Evolutionary conservation across 2,113 vertebrate species (phyloP), one percentile per base, ranked within the genome.

Genomic region (Marmota monax): DNA sequence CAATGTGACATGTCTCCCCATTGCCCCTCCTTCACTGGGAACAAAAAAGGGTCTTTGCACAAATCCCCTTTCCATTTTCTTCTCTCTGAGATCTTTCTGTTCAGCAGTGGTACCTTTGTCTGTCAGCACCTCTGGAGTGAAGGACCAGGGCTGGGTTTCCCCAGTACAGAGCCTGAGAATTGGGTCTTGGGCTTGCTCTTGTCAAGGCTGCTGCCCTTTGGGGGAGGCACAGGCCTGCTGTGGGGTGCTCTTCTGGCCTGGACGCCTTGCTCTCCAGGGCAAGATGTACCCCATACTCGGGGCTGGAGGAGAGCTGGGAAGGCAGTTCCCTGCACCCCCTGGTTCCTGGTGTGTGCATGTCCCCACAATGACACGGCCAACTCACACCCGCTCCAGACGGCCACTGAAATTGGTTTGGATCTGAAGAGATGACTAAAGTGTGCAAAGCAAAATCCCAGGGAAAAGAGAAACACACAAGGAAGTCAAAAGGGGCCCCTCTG

Each of bases 1-100:
- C 97, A 97, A 86, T 8, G 79, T 91, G 96, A 92, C 96, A 89
- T 10, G 95, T 95, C 97, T 94, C 89, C 90, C 95, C 84, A 63
- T 22, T 1, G 10, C 87, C 96, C 96, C 94, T 96, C 93, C 97
- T 89, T 96, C 3, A 0, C 88, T 0, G 45, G 78, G 48, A 94
- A 88, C 86, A 94, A 95, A 95, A 94, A 96, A 82, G 88, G 74
- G 88, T 84, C 92, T 93, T 96, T 96, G 96, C 93, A 84, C 42
- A 45, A 73, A 9, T 67, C 9, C n/a, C 74, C 42, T 23, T 61
- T 12, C 20, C 13, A 14, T 88, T 94, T 84, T 65, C 45, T 45
- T 63, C 74, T 92, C 80, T 27, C 67, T 22, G 79, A 80, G 72
- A 48, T 92, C 69, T 77, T 65, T 63, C 78, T 4, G 1, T 69